A percentile compares a stretch with the other conserved stretches of the same genome.
These are phyloP conservation scores for Apis cerana DNA, from an alignment of 1,140 invertebrate genomes.

Conservation along the genomic window DNA sequence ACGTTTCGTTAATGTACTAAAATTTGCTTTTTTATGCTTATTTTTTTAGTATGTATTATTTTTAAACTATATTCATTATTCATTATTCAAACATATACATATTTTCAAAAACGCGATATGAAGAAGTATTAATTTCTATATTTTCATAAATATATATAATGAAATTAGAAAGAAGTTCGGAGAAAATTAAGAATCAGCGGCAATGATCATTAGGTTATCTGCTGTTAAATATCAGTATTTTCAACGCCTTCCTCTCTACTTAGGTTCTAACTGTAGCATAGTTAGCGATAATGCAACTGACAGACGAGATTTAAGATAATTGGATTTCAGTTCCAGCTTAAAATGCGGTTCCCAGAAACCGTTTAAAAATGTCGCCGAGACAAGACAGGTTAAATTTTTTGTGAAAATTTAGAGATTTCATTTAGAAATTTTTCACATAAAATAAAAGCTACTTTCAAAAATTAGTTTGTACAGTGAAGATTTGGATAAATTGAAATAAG, in stretches of 20 bases:
- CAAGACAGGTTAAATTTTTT: background rate
- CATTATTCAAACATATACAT: no score
- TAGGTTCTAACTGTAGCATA: background rate
- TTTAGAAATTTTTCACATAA: background rate
- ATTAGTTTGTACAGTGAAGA: no score
- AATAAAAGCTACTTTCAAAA: no score
- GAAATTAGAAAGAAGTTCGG: constrained; percentile 16
- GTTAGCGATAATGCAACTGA: constrained; percentile 16
- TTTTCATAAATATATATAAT: constrained; percentile 21
- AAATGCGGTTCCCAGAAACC: background rate
- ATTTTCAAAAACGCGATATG: no score
- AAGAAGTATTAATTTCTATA: constrained; percentile 22
- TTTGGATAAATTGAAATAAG: no score
- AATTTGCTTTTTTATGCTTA: no score
- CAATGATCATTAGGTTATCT: constrained; percentile 44
- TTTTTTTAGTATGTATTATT: no score
- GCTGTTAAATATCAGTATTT: constrained; percentile 41
- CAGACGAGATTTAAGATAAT: constrained; percentile 13
- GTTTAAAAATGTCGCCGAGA: background rate
- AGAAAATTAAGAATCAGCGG: constrained; percentile 46
- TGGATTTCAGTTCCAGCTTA: background rate
- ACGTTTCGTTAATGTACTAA: no score
- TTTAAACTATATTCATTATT: no score
- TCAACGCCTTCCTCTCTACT: constrained; percentile 16
- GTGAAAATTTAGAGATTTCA: background rate